Conservation (phyloP, 2,797 vertebrate genomes). For the Muscicapa comitata region DNA sequence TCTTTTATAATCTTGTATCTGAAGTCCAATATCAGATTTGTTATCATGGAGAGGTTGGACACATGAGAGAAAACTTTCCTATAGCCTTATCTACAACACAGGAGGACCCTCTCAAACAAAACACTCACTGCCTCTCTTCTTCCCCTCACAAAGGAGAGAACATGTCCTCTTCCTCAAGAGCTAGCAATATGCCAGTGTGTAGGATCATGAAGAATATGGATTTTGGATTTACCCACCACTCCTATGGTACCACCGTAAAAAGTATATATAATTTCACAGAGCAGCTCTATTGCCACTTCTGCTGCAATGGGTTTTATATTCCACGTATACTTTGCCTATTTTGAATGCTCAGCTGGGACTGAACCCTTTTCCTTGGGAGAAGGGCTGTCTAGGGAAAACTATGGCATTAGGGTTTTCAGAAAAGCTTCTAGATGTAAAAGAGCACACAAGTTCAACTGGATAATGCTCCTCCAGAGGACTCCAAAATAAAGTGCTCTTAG, state of each 20-base stretch:
- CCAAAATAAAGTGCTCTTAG: not conserved
- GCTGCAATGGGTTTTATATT: accelerated
- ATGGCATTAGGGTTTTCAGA: not conserved
- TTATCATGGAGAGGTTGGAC: not conserved
- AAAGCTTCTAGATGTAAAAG: not conserved
- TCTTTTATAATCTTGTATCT: not conserved
- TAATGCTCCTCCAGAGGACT: not conserved
- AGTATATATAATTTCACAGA: not conserved
- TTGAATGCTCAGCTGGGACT: not conserved
- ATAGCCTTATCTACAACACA: not conserved
- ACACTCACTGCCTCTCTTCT: not conserved
- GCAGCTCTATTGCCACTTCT: not conserved
- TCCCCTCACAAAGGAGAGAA: accelerated
- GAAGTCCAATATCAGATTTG: not conserved
- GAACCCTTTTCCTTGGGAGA: not conserved
- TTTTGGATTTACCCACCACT: not conserved
- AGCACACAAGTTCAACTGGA: not conserved
- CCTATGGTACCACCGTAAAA: not conserved
- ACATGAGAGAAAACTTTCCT: not conserved
- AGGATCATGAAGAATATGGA: not conserved
- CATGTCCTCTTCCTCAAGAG: accelerated
- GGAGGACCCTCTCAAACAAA: not conserved
- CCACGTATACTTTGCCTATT: not conserved
- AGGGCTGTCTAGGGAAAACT: not conserved
- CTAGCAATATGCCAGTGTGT: not conserved